Evolutionary conservation across 2,888 invertebrate genomes (phyloP), one percentile per base, ranked within the genome.

Genomic region (Schizotus pectinicornis): DNA sequence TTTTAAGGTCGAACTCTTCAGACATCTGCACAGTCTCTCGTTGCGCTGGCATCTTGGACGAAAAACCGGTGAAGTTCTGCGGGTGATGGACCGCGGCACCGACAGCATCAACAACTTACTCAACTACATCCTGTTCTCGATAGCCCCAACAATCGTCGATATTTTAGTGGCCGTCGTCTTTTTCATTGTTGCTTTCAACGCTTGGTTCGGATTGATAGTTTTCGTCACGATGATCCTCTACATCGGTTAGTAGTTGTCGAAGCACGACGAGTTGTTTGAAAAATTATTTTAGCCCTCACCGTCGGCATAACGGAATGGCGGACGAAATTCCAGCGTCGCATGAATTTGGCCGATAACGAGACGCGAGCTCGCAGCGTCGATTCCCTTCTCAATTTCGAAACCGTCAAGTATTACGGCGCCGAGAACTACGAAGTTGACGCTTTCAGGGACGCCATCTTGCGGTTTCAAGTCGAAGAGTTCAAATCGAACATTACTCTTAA

Each of bases 71-170:
- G 98, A 99, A 82, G 96, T 99, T 0, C 82, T 98, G 1, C 83
- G 97, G 33, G 90, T 98, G 0, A 97, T 99, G 93, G 98, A 99
- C 80, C 85, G 98, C 61, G 98, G 98, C 65, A 98, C 98, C 0
- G 95, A 94, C 70, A 96, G 96, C 51, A 95, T 98, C 68, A 96
- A 97, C 80, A 95, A 91, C 78, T 83, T 99, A 7, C 84, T 98
- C 0, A 95, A 91, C 72, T 95, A 91, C 75, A 91, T 98, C 43
- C 81, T 98, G 37, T 98, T 98, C 81, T 94, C 94, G 39, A 98
- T 99, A 66, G 77, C 90, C 0, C 98, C 98, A 0, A 98, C 98
- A 0, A 86, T 99, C 56, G 81, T 93, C 8, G 98, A 99, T 77
- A 95, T 99, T 58, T 42, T 95, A 0, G 85, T 99, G 1, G 98